Base-by-base conservation (phyloP, 2,888 invertebrate species). In the Epinotia ramella region DNA sequence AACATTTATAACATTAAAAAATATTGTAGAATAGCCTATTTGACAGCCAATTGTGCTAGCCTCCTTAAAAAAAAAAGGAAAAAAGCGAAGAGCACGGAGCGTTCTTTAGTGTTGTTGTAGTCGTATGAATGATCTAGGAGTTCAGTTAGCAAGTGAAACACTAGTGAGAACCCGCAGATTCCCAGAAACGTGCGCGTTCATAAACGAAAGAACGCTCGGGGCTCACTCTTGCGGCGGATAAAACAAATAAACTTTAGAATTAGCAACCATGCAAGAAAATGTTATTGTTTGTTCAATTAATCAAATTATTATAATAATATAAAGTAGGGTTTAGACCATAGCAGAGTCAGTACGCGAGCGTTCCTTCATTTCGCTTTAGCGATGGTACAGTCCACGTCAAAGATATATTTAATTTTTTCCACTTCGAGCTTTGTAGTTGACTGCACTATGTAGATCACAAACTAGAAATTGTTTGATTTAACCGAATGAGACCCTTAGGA, bases 31-130 rank as follows among this genome's bases (percentile, higher is more conserved):
- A 3, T 28, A 3, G 24, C 3, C 24, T 28, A 28, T 28, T 40
- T 2, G 40, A 40, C 40, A 40, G 40, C 13, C 13, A 46, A 4
- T 46, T 46, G 13, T 46, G 13, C 3, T 46, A 44, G 46, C 46
- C 13, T 12, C 44, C 0, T 44, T 69, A 71, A 49, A 60, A 76
- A 77, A 69, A 7, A 13, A 56, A 3, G 3, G n/a, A 3, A 53
- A 56, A n/a, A 56, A 56, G 5, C 33, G 9, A 40, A 9, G 18
- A 11, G 57, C 57, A 20, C 11, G 24, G 24, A 59, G 24, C 57
- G 57, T 24, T 59, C 57, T 59, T 20, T 12, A 7, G 12, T 59
- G 20, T 53, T 53, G 49, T 53, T 53, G 5, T 49, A 16, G 53
- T 6, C n/a, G 13, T n/a, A 53, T 53, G 53, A 53, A 53, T 44